These are phyloP conservation scores for Hyphantria cunea DNA, from an alignment of 1,140 invertebrate genomes.

Conservation along the genomic window DNA sequence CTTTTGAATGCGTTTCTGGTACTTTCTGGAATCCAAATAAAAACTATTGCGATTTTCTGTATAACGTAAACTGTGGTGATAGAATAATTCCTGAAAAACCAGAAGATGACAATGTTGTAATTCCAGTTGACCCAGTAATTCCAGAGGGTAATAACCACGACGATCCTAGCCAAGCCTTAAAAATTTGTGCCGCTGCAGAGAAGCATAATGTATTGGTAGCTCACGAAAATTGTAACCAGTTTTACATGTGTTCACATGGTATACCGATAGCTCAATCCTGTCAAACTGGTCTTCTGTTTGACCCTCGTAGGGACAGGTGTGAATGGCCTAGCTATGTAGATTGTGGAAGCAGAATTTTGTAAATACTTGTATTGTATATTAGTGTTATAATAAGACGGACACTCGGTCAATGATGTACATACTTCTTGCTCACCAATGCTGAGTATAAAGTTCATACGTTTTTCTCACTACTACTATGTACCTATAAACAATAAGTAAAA, in stretches of 20 bases:
- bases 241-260: slow-evolving; percentile 34
- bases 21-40: slow-evolving; percentile 4
- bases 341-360: slow-evolving; percentile 5
- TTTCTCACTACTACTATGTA: too few species aligned
- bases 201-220: slow-evolving; percentile 10
- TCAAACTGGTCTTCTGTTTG: slow-evolving; percentile 74
- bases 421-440: not conserved
- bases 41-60: slow-evolving; percentile 27
- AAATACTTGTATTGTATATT: not conserved
- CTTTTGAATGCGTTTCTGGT: slow-evolving; percentile 5
- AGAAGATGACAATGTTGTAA: not conserved
- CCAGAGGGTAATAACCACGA: not conserved
- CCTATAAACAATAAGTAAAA: too few species aligned
- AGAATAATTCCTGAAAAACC: slow-evolving; percentile 2
- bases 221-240: slow-evolving; percentile 35
- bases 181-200: not conserved
- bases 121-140: too few species aligned
- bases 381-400: not conserved
- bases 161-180: not conserved
- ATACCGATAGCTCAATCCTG: slow-evolving; percentile 56
- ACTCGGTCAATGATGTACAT: not conserved
- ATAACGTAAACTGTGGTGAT: slow-evolving; percentile 24
- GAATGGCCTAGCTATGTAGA: slow-evolving; percentile 82
- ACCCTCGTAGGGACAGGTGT: slow-evolving; percentile 80
- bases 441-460: too few species aligned